A percentile compares a stretch with the other conserved stretches of the same genome.
Evolutionary conservation across 1,140 invertebrate genomes (phyloP).

Genomic region (Drosophila melanogaster): Release_6_plus_ISO1_MT NT_037436.4:1386001-1386500

Average conservation of each 20-base stretch:
- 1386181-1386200: background rate
- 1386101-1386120: conserved; percentile 7
- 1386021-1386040: conserved; percentile 71
- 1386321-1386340: conserved; percentile 98
- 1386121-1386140: background rate
- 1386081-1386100: conserved; percentile 1
- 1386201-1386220: conserved; percentile 92
- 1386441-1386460: conserved; percentile 95
- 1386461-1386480: conserved; percentile 97
- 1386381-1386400: conserved; percentile 98
- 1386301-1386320: conserved; percentile 96
- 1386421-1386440: conserved; percentile 96
- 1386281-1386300: conserved; percentile 96
- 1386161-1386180: background rate
- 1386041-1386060: background rate
- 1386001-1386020: conserved; percentile 44
- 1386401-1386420: conserved; percentile 95
- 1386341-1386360: conserved; percentile 97
- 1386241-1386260: conserved; percentile 93
- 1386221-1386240: conserved; percentile 94
- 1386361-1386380: conserved; percentile 93
- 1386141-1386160: background rate
- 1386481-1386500: conserved; percentile 96
- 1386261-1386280: conserved; percentile 97
- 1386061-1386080: background rate